Evolutionary conservation across 2,888 invertebrate genomes (phyloP).

Genomic region (Blomia tropicalis): DNA sequence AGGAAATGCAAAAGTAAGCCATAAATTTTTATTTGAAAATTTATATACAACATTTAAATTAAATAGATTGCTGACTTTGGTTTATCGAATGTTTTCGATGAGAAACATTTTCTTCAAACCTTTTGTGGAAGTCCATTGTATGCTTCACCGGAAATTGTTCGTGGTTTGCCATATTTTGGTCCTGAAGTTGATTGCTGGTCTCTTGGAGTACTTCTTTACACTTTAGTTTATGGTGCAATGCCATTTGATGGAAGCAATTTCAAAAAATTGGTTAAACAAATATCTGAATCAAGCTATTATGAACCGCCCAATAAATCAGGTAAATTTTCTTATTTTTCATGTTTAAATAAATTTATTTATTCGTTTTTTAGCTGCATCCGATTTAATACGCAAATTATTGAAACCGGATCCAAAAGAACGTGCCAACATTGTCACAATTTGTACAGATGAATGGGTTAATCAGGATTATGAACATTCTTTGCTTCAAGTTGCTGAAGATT

Average conservation of each 20-base stretch:
- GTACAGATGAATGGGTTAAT: constrained; percentile 94
- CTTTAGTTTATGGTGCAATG: constrained; percentile 97
- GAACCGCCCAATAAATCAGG: constrained; percentile 86
- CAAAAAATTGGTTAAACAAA: constrained; percentile 85
- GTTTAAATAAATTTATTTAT: constrained; percentile 15
- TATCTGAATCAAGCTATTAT: constrained; percentile 90
- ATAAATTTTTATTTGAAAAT: neutral
- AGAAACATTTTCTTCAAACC: constrained; percentile 64
- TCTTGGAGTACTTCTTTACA: constrained; percentile 86
- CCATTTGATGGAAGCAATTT: constrained; percentile 96
- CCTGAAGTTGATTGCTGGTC: constrained; percentile 79
- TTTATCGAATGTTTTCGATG: constrained; percentile 86
- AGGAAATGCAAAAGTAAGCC: constrained; percentile 73
- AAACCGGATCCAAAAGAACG: constrained; percentile 75
- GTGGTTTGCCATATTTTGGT: constrained; percentile 87
- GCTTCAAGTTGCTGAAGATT: constrained; percentile 63
- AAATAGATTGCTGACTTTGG: constrained; percentile 95
- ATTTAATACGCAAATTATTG: constrained; percentile 80
- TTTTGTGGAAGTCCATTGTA: constrained; percentile 93
- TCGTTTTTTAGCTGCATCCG: constrained; percentile 59
- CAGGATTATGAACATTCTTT: constrained; percentile 60
- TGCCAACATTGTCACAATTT: constrained; percentile 82
- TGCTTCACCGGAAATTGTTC: constrained; percentile 92
- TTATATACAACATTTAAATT: constrained; percentile 21
- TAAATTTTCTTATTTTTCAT: constrained; percentile 39